Conservation (phyloP, 2,888 invertebrate genomes). For the Ophioninae sp. region DNA sequence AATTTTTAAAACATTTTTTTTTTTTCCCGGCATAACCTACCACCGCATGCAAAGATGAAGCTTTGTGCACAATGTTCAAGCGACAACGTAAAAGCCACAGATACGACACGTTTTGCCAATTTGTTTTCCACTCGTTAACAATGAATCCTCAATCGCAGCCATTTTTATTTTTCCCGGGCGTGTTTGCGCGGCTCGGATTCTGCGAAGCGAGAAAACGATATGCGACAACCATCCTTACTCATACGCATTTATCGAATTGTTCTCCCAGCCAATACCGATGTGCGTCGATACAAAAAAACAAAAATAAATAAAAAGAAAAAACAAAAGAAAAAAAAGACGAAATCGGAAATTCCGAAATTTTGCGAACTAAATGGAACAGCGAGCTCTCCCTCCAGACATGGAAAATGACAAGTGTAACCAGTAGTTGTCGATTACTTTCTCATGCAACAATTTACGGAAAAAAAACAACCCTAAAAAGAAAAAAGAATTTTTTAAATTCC, state of each 20-base stretch:
- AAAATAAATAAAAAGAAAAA: background rate
- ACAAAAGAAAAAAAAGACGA: too few species aligned
- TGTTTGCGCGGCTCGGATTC: conserved; percentile 28
- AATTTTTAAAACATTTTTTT: background rate
- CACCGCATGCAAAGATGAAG: conserved; percentile 54
- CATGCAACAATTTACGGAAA: conserved; percentile 47
- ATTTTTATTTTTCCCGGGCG: conserved; percentile 4
- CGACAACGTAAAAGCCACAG: conserved; percentile 57
- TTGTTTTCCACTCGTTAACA: conserved; percentile 15
- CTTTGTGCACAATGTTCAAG: conserved; percentile 55
- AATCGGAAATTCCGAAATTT: conserved; percentile 9
- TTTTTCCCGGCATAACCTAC: conserved; percentile 35
- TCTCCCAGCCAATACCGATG: background rate
- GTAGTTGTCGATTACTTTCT: conserved; percentile 75
- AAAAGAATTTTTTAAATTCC: conserved; percentile 20
- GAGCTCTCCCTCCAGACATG: conserved; percentile 60
- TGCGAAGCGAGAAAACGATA: conserved; percentile 20
- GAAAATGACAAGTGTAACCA: conserved; percentile 80
- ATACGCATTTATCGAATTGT: conserved; percentile 1
- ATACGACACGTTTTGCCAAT: conserved; percentile 32
- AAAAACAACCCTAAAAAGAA: conserved; percentile 15
- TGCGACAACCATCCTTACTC: conserved; percentile 17
- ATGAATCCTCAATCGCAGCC: conserved; percentile 10
- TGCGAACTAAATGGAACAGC: conserved; percentile 5
- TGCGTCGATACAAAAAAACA: conserved; percentile 15